These are phyloP conservation scores for Climacteris rufus DNA, from an alignment of 2,113 vertebrate genomes.

Conservation along the genomic window DNA sequence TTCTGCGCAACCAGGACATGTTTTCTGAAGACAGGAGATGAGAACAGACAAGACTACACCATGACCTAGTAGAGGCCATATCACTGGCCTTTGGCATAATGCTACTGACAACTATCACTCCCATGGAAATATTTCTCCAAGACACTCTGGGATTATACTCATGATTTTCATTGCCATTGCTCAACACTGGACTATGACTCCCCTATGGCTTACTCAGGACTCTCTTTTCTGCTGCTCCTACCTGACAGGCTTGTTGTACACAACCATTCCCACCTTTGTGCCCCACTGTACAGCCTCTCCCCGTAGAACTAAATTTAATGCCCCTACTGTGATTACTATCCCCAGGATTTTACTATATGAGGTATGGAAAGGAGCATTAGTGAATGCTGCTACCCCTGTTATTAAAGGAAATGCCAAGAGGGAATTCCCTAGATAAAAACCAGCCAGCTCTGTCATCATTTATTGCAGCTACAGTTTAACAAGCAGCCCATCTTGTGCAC, in stretches of 20 bases:
- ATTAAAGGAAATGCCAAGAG: background rate
- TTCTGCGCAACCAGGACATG: background rate
- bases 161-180: background rate
- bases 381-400: background rate
- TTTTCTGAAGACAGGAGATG: background rate
- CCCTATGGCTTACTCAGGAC: background rate
- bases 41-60: background rate
- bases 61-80: background rate
- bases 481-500: background rate
- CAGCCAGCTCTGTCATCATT: background rate
- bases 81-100: background rate
- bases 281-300: background rate
- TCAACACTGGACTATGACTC: background rate
- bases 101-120: background rate
- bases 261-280: background rate
- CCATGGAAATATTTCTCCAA: background rate
- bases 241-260: background rate
- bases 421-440: background rate
- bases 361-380: background rate
- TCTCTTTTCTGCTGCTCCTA: background rate
- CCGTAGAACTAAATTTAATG: background rate
- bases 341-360: background rate
- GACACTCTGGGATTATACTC: background rate
- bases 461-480: background rate
- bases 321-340: background rate